phyloP scores from a whole-genome alignment of 2,113 vertebrate species.

The Ophthalmolycus amberensis region DNA sequence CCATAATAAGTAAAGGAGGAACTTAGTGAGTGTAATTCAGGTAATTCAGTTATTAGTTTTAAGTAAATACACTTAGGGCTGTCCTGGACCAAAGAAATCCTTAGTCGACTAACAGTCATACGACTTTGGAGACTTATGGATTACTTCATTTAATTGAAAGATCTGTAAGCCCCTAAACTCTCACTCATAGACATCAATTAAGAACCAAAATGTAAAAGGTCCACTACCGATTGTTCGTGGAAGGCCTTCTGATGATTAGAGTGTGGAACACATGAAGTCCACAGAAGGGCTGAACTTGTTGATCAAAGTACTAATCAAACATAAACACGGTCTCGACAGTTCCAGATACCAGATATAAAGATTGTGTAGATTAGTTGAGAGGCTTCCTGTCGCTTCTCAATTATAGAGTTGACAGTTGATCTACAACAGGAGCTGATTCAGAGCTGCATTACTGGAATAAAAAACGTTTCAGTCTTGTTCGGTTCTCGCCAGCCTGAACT shows the following conservation, averaged over 20 bases:
- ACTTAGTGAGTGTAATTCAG: background rate
- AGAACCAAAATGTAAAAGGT: background rate
- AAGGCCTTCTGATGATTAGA: background rate
- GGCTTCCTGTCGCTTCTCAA: constrained; percentile 43
- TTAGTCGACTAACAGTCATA: too few species aligned
- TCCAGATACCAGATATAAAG: constrained; percentile 36
- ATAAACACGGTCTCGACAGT: constrained; percentile 66
- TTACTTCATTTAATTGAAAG: too few species aligned
- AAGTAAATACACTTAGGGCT: too few species aligned
- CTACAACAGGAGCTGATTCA: background rate
- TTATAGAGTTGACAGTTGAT: background rate
- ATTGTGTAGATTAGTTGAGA: constrained; percentile 38
- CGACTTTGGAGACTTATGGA: too few species aligned
- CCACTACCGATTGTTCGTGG: background rate
- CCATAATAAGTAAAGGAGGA: background rate
- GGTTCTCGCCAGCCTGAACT: background rate
- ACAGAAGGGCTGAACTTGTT: constrained; percentile 23
- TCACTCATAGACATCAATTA: background rate
- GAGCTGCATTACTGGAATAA: background rate
- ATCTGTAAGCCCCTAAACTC: background rate
- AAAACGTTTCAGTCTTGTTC: background rate
- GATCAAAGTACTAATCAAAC: constrained; percentile 13
- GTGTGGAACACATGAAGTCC: background rate
- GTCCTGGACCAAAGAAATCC: too few species aligned
- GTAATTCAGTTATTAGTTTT: too few species aligned